Base-by-base conservation (phyloP, 2,888 invertebrate species). In the Xylota segnis region DNA sequence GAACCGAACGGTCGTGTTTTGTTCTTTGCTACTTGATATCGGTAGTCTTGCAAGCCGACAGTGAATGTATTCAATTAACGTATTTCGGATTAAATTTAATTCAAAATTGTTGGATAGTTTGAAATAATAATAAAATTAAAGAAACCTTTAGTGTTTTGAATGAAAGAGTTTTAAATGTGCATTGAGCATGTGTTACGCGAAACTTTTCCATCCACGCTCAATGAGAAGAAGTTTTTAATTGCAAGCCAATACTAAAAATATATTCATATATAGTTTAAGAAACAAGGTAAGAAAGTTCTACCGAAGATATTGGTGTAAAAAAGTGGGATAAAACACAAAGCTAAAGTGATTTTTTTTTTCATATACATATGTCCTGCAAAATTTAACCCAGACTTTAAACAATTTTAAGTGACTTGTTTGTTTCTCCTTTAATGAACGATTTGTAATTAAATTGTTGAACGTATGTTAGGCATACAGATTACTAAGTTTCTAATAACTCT, bases 1-100 rank as follows among this genome's bases (percentile, higher is more conserved):
- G 90, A 90, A 90, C 90, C 90, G 90, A 90, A 90, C 92, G 91
- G 92, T 91, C 91, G 92, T 90, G 89, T 90, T 90, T 52, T 7
- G 50, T 47, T 56, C 16, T 61, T 27, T 34, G 37, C 6, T 9
- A 58, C n/a, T 47, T 32, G 37, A 40, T 12, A 12, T 50, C 52
- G 58, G 50, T 34, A 23, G 27, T 14, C n/a, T 5, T 68, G n/a
- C 9, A 18, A 37, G 16, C 29, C n/a, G 40, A 0, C 10, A 56
- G 29, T 56, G 40, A n/a, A 12, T 5, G 0, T 34, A 0, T 29
- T 43, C 9, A 4, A 45, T 45, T 32, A 23, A 32, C 9, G 34
- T 7, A n/a, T 37, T 32, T 56, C 32, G 45, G 6, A 43, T 45
- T 7, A 58, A n/a, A 32, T 18, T 56, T 32, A 2, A 34, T 50